Conservation (phyloP, 2,797 vertebrate species). For the Liparis tanakae region DNA sequence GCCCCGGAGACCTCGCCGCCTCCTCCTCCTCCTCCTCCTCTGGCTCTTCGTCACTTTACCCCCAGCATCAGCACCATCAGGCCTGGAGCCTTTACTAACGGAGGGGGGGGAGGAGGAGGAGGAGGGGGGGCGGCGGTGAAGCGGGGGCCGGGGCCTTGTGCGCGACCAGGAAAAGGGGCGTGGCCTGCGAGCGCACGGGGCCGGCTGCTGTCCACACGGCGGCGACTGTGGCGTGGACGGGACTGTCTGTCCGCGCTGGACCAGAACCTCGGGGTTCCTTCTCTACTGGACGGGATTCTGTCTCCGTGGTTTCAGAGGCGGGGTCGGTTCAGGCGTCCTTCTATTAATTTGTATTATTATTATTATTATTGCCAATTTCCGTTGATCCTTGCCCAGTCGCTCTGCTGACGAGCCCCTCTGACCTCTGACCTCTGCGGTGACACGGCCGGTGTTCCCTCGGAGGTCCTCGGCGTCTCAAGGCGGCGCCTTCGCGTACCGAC, state of each 20-base stretch:
- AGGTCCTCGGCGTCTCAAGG: background rate
- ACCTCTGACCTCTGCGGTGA: background rate
- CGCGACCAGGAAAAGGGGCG: conserved; percentile 1
- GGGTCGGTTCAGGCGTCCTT: conserved; percentile 22
- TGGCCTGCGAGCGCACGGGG: conserved; percentile 48
- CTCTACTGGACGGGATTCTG: conserved; percentile 7
- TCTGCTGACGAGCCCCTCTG: background rate
- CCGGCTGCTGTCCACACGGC: conserved; percentile 78
- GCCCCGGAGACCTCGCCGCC: conserved; percentile 83
- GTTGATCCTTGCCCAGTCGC: background rate
- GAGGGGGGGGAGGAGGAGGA: background rate
- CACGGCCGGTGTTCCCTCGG: background rate
- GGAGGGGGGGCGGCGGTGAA: conserved; percentile 11
- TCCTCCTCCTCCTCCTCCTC: conserved; percentile 46
- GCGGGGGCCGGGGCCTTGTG: conserved; percentile 35
- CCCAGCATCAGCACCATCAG: conserved; percentile 70
- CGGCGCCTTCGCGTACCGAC: background rate
- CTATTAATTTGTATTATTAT: conserved; percentile 18
- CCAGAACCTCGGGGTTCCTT: conserved; percentile 13
- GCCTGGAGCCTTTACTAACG: conserved; percentile 88
- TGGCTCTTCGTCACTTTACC: conserved; percentile 61
- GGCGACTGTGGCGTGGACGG: conserved; percentile 17
- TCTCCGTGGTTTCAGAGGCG: conserved; percentile 11
- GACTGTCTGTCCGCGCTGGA: conserved; percentile 35
- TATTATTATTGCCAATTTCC: conserved; percentile 20